Evolutionary conservation across 1,140 invertebrate species (phyloP), one percentile per base, ranked within the genome.

Genomic region (Cotesia typhae): DNA sequence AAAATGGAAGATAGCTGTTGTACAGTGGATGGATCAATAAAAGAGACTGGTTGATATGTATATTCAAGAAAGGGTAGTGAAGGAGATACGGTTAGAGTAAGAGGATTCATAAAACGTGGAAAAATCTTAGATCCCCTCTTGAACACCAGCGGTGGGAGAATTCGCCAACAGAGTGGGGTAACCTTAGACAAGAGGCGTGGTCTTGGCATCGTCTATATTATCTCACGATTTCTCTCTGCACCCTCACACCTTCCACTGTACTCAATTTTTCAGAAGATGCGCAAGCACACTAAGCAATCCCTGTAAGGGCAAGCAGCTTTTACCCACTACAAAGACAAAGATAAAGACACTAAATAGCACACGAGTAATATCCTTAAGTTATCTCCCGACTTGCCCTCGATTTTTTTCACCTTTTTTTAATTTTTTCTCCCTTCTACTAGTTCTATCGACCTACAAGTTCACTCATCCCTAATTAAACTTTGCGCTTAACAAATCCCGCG

Each of bases 111-210:
- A 73, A 69, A 77, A 75, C 74, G 76, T 74, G 14, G 47, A 71
- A 71, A 71, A 71, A 71, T 71, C 70, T 71, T 71, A 71, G 37
- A 47, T 63, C 37, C 69, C 55, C 60, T 60, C 69, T 53, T 75
- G 77, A 76, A 71, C 70, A 51, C 69, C 74, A 52, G 64, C 47
- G 69, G 60, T 20, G 60, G 38, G 38, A 51, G 35, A 36, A 68
- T 37, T 55, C 10, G 35, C 51, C 57, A 69, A 73, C 72, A 75
- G 67, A 75, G 83, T 78, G 82, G 81, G 79, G 82, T 81, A 81
- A 85, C 85, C 85, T 87, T 87, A 87, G 85, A 87, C 82, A 83
- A 84, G 84, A 86, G 85, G 85, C 85, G 85, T 87, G 85, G 85
- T 81, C 80, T 79, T 69, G 51, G 37, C 71, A 28, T 36, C 63